These are phyloP conservation scores for Bombus soroeensis DNA, from an alignment of 1,140 invertebrate species.

Conservation along the genomic window DNA sequence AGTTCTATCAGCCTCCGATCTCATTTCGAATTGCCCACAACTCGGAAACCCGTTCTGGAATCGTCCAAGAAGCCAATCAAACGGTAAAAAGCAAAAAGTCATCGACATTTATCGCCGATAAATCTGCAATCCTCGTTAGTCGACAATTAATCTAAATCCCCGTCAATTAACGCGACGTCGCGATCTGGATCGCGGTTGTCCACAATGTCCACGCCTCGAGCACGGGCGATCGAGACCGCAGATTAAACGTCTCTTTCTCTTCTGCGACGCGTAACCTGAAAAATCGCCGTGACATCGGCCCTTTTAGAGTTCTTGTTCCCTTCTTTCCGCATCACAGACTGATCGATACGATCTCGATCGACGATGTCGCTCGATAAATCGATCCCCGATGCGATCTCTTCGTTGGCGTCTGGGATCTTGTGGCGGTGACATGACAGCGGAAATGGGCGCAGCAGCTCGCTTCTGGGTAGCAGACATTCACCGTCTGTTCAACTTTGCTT, in stretches of 20 bases:
- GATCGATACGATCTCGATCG: slow-evolving; percentile 2
- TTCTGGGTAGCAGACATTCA: background rate
- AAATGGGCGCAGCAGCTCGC: slow-evolving; percentile 1
- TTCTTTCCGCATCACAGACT: background rate
- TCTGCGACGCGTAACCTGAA: background rate
- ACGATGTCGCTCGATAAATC: slow-evolving; percentile 20
- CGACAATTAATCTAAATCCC: slow-evolving; percentile 44
- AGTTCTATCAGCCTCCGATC: background rate
- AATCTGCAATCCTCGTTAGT: slow-evolving; percentile 3
- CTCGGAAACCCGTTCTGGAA: background rate
- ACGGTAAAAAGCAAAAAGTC: background rate
- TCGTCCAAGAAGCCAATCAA: no score
- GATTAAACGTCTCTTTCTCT: slow-evolving; percentile 20
- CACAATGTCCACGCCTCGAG: slow-evolving; percentile 28
- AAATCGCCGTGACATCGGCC: slow-evolving; percentile 16
- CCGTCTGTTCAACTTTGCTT: no score
- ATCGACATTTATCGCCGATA: slow-evolving; percentile 11
- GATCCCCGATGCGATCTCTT: slow-evolving; percentile 14
- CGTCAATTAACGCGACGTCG: slow-evolving; percentile 36
- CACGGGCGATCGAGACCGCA: background rate
- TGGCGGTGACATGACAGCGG: background rate
- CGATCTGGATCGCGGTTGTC: slow-evolving; percentile 32
- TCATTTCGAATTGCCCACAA: background rate
- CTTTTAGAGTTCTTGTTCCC: background rate
- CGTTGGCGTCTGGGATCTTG: background rate